Evolutionary conservation across 1,140 invertebrate species (phyloP), one percentile per base, ranked within the genome.

Genomic region (Anagrus nilaparvatae): DNA sequence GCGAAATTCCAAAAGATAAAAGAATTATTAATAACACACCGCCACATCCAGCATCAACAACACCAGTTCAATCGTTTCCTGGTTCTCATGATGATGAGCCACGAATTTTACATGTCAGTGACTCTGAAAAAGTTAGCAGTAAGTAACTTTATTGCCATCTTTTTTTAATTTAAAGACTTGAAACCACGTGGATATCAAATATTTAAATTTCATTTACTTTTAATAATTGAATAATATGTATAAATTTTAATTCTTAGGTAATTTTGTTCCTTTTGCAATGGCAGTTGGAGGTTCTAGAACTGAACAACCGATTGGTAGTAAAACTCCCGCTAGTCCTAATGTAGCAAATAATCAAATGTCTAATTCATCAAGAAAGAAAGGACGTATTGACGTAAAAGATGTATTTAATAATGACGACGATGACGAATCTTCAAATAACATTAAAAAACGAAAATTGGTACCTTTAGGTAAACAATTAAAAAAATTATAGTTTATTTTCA

Each of bases 391-490:
- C 46, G 77, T 91, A 1, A 82, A 85, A 40, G 88, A 92, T 53
- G 87, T 93, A 3, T 94, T 94, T 56, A 92, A 91, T 63, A 86
- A 84, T 43, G 87, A 89, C 50, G 88, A 94, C 50, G 87, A 90
- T 55, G 83, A 87, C 49, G 82, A 86, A 35, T 77, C 74, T 48
- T 60, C 63, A 32, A 76, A 70, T 50, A 71, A 70, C 48, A 60
- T 71, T 30, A 87, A 86, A 57, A 86, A 87, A 69, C 71, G 87
- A 51, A 90, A 89, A 73, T 70, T 91, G 34, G 83, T 90, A 57
- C 84, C 85, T 50, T 64, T 89, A 54, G 83, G 81, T 84, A 59
- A 52, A 37, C 48, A 13, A n/a, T n/a, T n/a, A 29, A 30, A 25
- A 27, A 37, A 24, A 5, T 34, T 14, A 8, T 46, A 16, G 33